These are phyloP conservation scores for Chrysochloris asiatica DNA, from an alignment of 2,113 vertebrate genomes.

Conservation along the genomic window DNA sequence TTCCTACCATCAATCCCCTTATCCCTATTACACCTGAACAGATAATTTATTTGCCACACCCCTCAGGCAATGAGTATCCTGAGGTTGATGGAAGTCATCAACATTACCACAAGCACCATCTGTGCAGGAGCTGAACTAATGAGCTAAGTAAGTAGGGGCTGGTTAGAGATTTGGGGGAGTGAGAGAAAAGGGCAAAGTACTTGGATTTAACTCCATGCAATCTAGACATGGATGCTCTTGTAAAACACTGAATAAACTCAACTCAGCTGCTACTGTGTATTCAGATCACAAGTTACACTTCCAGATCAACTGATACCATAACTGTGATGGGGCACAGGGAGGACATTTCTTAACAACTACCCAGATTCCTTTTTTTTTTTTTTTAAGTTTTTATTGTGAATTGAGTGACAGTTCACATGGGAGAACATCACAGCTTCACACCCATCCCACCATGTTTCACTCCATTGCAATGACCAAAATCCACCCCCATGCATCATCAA, in stretches of 20 bases:
- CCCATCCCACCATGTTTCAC: no score
- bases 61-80: slow-evolving; percentile 66
- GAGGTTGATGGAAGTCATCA: slow-evolving; percentile 66
- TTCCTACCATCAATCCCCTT: background rate
- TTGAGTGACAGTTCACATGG: no score
- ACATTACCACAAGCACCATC: slow-evolving; percentile 68
- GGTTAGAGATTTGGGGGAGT: background rate
- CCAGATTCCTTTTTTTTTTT: no score
- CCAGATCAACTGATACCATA: background rate
- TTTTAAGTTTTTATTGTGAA: no score
- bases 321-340: background rate
- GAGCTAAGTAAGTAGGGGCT: slow-evolving; percentile 52
- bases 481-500: no score
- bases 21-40: slow-evolving; percentile 61
- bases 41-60: slow-evolving; percentile 59
- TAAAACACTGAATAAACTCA: background rate
- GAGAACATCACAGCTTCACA: no score
- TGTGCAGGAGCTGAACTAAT: slow-evolving; percentile 73
- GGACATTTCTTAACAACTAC: background rate
- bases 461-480: no score
- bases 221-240: background rate
- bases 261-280: background rate
- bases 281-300: background rate
- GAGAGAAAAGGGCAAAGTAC: background rate
- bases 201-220: slow-evolving; percentile 27